Percentiles rank a stretch among this genome's conserved stretches.
phyloP scores from a whole-genome alignment of 2,113 vertebrate genomes.

The Nycticryphes semicollaris region DNA sequence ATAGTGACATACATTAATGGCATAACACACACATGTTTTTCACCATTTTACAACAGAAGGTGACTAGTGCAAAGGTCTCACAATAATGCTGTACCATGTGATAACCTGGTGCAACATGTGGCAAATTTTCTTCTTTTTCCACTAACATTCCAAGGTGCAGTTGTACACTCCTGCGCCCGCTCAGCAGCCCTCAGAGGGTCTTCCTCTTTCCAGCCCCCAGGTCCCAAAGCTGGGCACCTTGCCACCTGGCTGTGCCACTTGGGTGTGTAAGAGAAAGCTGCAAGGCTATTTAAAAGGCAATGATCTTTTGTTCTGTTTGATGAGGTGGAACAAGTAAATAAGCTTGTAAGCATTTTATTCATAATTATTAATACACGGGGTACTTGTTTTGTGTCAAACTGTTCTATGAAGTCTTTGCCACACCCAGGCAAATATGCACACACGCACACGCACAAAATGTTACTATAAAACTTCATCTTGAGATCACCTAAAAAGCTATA shows the following conservation, averaged over 20 bases:
- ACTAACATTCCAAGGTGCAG: neutral
- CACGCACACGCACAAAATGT: neutral
- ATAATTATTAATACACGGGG: neutral
- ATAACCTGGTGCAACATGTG: neutral
- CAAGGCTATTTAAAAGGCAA: neutral
- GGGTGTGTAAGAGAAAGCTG: neutral
- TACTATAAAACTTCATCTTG: neutral
- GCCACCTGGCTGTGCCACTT: neutral
- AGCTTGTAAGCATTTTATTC: neutral
- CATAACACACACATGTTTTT: neutral
- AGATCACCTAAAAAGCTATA: neutral
- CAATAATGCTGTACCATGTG: accelerated
- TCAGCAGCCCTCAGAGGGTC: neutral
- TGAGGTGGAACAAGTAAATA: neutral
- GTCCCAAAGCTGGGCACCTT: neutral
- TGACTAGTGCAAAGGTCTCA: neutral
- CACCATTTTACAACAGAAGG: neutral
- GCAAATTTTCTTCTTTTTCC: neutral
- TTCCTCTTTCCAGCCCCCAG: neutral
- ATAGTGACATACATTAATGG: neutral
- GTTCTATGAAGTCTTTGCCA: neutral
- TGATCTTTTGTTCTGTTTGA: neutral
- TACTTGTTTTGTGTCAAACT: neutral
- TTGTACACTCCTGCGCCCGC: neutral
- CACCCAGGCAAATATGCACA: neutral